Evolutionary conservation across 1,140 invertebrate species (phyloP).

Genomic region (Berghia stephanieae): DNA sequence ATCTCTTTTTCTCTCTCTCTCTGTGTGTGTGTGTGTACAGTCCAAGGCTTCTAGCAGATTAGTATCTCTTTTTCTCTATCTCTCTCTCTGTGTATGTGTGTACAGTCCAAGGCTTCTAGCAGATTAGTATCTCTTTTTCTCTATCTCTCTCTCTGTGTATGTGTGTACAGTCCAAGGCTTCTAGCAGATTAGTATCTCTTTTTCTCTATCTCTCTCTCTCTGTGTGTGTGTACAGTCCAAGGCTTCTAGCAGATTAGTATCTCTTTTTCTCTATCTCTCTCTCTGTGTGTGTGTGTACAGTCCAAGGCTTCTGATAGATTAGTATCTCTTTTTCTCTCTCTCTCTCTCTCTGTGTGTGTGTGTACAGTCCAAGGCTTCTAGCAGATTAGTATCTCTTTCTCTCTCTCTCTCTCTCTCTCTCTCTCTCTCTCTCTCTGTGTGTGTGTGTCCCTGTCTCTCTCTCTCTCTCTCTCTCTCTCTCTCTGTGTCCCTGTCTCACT

Average conservation of each 20-base stretch:
- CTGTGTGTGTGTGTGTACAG: too few relatives aligned
- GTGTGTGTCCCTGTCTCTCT: too few relatives aligned
- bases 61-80: too few relatives aligned
- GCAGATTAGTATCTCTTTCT: constrained; percentile 4
- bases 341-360: constrained; percentile 7
- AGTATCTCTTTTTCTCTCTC: background rate
- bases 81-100: too few relatives aligned
- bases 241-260: background rate
- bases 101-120: too few relatives aligned
- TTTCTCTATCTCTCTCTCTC: too few relatives aligned
- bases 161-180: too few relatives aligned
- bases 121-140: too few relatives aligned
- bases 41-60: background rate
- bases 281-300: background rate
- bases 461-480: constrained; percentile 32
- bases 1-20: too few relatives aligned
- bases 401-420: constrained; percentile 26
- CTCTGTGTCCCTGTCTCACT: constrained; percentile 21
- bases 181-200: too few relatives aligned
- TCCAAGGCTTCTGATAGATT: background rate
- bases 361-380: too few relatives aligned
- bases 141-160: too few relatives aligned
- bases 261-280: background rate
- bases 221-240: background rate
- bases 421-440: constrained; percentile 31